Evolutionary conservation across 2,113 vertebrate genomes (phyloP).

Genomic region (Taurulus bubalis): DNA sequence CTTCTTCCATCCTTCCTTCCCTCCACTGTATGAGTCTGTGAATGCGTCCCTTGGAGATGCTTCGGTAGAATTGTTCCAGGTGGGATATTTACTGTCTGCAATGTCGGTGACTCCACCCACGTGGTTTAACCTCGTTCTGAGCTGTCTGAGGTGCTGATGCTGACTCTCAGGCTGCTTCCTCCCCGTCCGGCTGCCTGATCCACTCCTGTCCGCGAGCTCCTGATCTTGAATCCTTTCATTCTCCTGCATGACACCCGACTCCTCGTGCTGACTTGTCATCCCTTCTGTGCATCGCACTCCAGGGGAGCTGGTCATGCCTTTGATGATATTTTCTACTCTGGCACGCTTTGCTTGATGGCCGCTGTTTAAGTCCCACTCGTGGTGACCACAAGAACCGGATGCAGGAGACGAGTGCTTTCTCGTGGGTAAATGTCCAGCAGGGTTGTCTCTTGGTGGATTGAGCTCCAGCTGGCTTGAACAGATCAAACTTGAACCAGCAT

Average conservation of each 20-base stretch:
- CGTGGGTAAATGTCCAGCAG: slow-evolving; percentile 38
- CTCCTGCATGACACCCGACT: slow-evolving; percentile 43
- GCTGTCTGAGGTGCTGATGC: slow-evolving; percentile 82
- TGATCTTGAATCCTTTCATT: slow-evolving; percentile 83
- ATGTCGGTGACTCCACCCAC: slow-evolving; percentile 54
- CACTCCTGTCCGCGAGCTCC: slow-evolving; percentile 28
- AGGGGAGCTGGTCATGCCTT: slow-evolving; percentile 85
- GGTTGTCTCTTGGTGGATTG: slow-evolving; percentile 53
- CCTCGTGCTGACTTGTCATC: slow-evolving; percentile 22
- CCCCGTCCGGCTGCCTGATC: slow-evolving; percentile 25
- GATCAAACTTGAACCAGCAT: slow-evolving; percentile 51
- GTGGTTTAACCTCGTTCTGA: slow-evolving; percentile 83
- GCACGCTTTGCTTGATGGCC: slow-evolving; percentile 88
- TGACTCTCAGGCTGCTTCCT: slow-evolving; percentile 82
- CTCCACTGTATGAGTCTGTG: slow-evolving; percentile 22
- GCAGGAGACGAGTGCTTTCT: slow-evolving; percentile 33
- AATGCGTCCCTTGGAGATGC: background rate
- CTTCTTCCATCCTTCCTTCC: slow-evolving; percentile 60
- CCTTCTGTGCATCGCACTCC: background rate
- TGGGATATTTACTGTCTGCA: background rate
- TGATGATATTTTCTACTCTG: slow-evolving; percentile 93
- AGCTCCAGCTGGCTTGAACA: slow-evolving; percentile 60
- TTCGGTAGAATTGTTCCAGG: background rate
- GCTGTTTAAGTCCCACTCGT: slow-evolving; percentile 72
- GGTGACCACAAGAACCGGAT: slow-evolving; percentile 42